Conservation (phyloP, 2,888 invertebrate species). For the Silvanus unidentatus region DNA sequence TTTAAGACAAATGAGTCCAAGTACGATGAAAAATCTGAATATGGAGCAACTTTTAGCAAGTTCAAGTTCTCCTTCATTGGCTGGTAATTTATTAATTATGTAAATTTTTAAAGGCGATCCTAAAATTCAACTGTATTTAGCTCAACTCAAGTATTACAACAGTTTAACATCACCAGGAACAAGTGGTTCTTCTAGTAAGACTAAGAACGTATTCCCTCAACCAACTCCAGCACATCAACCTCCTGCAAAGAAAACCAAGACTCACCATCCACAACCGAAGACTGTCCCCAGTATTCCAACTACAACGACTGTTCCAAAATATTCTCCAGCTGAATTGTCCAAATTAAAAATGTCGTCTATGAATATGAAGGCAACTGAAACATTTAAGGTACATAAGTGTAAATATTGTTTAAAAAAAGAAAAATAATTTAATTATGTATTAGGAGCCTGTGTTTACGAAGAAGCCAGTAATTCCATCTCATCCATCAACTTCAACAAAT, state of each 20-base stretch:
- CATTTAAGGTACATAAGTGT: slow-evolving; percentile 21
- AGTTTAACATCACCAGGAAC: neutral
- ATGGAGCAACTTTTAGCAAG: slow-evolving; percentile 14
- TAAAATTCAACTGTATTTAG: no score
- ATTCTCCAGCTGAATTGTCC: slow-evolving; percentile 11
- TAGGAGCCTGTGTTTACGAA: neutral
- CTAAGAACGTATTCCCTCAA: no score
- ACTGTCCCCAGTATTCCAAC: neutral
- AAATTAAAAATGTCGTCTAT: slow-evolving; percentile 14
- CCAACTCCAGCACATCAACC: neutral
- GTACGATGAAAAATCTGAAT: slow-evolving; percentile 18
- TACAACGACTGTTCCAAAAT: slow-evolving; percentile 5
- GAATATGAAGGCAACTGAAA: slow-evolving; percentile 12
- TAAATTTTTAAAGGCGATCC: no score
- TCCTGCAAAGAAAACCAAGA: neutral
- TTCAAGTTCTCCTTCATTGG: no score
- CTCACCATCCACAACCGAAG: neutral
- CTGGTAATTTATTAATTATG: no score
- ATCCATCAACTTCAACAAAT: slow-evolving; percentile 5
- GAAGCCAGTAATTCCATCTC: neutral
- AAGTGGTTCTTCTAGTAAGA: no score
- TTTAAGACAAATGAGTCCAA: slow-evolving; percentile 19
- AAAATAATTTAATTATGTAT: neutral
- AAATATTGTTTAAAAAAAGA: neutral
- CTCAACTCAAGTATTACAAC: neutral